phyloP scores from a whole-genome alignment of 2,113 vertebrate genomes.

The Xenopus laevis region DNA sequence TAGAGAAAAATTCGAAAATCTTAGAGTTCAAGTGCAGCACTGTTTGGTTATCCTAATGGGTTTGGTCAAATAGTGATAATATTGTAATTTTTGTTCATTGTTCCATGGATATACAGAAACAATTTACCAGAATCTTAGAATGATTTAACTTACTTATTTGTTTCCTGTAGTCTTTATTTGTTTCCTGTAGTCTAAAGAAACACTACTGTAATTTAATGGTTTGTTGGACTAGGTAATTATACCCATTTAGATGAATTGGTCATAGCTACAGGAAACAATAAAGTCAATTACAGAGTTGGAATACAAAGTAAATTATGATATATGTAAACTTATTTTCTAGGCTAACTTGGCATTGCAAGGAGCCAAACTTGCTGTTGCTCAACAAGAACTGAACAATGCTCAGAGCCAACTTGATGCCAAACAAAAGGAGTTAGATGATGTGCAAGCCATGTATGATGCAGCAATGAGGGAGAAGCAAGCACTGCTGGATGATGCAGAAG shows the following conservation, averaged over 20 bases:
- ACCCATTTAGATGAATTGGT: not conserved
- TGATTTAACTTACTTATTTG: not conserved
- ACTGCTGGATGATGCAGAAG: conserved; percentile 70
- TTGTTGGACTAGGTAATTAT: conserved; percentile 3
- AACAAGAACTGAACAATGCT: conserved; percentile 66
- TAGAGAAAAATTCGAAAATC: too few species aligned
- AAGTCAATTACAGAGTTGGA: not conserved
- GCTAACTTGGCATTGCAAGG: conserved; percentile 76
- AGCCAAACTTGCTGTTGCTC: conserved; percentile 66
- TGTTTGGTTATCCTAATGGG: too few species aligned
- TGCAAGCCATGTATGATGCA: conserved; percentile 71
- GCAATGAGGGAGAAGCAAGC: conserved; percentile 75
- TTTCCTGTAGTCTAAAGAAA: not conserved
- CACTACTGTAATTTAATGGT: not conserved
- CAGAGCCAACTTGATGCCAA: conserved; percentile 75
- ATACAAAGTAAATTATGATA: not conserved
- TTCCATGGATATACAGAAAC: too few species aligned
- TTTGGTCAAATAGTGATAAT: too few species aligned
- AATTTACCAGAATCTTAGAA: not conserved
- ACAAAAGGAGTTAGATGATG: conserved; percentile 69
- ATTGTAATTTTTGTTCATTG: too few species aligned
- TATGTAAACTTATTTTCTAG: conserved; percentile 50
- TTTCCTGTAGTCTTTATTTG: not conserved
- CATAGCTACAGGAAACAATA: not conserved
- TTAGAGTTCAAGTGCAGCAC: too few species aligned